Conservation (phyloP, 23 tunicate genomes). For the Trididemnum clinides region DNA sequence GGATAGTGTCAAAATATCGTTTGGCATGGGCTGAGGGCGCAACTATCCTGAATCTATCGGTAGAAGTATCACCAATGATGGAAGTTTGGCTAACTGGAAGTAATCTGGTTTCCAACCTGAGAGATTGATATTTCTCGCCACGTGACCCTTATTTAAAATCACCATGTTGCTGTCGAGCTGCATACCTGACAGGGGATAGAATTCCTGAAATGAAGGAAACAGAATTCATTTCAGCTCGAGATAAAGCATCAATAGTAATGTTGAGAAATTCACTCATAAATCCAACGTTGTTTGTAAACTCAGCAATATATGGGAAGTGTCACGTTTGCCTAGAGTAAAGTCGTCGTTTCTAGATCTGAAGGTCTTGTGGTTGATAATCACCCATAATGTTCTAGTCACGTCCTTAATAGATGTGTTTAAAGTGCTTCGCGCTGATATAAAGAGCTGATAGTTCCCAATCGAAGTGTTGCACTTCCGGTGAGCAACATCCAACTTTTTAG, state of each 20-base stretch:
- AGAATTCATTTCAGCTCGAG: constrained; percentile 19
- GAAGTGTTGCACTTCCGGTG: not conserved
- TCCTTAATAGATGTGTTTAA: constrained; percentile 3
- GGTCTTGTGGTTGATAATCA: constrained; percentile 22
- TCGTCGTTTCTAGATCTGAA: not conserved
- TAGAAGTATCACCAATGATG: constrained; percentile 2
- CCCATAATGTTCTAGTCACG: not conserved
- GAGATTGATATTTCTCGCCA: not conserved
- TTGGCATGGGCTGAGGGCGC: not conserved
- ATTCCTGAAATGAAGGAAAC: not conserved
- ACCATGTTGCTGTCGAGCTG: not conserved
- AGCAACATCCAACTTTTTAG: not conserved
- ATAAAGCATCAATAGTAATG: not conserved
- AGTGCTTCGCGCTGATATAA: not conserved
- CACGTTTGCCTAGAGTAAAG: constrained; percentile 7
- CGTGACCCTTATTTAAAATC: not conserved
- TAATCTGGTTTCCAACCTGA: not conserved
- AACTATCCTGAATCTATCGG: not conserved
- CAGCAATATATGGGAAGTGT: constrained; percentile 9
- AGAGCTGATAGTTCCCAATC: not conserved
- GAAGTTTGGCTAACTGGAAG: not conserved
- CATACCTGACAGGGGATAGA: not conserved
- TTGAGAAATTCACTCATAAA: constrained; percentile 12
- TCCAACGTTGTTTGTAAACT: constrained; percentile 11
- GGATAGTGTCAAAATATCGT: constrained; percentile 11